A percentile compares a stretch with the other conserved stretches of the same genome.
Evolutionary conservation across 2,113 vertebrate genomes (phyloP).

Genomic region (Eurypyga helias): DNA sequence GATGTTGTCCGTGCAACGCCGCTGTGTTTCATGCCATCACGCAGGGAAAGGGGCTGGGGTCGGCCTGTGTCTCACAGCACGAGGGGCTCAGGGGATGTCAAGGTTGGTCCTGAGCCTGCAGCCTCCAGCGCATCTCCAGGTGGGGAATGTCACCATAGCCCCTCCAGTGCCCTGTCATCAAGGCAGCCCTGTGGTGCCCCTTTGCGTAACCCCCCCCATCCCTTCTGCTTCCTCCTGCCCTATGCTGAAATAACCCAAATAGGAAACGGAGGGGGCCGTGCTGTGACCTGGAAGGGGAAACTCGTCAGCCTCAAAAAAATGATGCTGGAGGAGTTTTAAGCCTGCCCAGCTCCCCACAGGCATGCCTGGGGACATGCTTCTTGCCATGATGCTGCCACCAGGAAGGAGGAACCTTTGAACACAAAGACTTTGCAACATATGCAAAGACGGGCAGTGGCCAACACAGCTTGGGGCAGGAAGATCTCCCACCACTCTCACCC

Average conservation of each 20-base stretch:
- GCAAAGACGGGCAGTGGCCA: neutral
- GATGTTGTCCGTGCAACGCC: rapidly evolving
- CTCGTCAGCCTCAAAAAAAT: neutral
- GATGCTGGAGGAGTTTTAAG: neutral
- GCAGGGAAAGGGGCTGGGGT: neutral
- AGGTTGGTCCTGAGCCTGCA: neutral
- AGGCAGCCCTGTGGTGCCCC: rapidly evolving
- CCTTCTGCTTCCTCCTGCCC: constrained; percentile 12
- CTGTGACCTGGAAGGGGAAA: neutral
- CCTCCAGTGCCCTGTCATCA: neutral
- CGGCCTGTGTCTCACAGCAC: neutral
- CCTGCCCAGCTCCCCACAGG: rapidly evolving
- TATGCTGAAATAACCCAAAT: neutral
- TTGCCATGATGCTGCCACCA: neutral
- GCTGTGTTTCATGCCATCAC: rapidly evolving
- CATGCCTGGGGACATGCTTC: neutral
- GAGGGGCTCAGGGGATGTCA: rapidly evolving
- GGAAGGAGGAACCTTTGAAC: neutral
- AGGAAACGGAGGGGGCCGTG: neutral
- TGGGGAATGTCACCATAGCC: rapidly evolving
- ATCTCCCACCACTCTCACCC: neutral
- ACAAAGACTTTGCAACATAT: neutral
- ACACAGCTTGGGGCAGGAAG: neutral
- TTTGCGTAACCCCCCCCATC: neutral
- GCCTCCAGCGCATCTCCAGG: neutral